Base-by-base conservation (phyloP, 2,113 vertebrate species). In the Rallus limicola region DNA sequence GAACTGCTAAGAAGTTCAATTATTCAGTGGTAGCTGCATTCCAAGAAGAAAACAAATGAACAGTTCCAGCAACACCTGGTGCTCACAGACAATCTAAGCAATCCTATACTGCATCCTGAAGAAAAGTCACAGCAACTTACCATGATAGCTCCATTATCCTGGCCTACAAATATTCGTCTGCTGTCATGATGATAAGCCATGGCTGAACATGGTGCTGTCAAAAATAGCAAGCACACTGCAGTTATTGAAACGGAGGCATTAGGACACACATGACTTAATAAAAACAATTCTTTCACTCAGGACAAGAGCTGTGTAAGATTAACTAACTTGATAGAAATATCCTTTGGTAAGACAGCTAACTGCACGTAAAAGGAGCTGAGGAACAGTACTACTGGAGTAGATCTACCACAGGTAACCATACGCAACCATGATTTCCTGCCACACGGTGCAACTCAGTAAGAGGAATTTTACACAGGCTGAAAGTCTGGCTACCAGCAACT, bases 181-280 rank as follows among this genome's bases (percentile, higher is more conserved):
- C 99, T 99, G 56, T 99, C 99, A 12, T 99, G 99, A 96, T 99
- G 99, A 94, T 99, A 99, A 13, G 98, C 98, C 99, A 99, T 98
- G 63, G 99, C 97, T 26, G 99, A 99, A 97, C 99, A 99, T 0
- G 99, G 99, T 14, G 99, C 99, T 99, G 95, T 16, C 60, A 58
- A 87, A 84, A 96, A 90, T 46, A 52, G 88, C 58, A 95, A 91
- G 29, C 16, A 92, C 12, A 6, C 79, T 50, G 75, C 34, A 82
- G 16, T 65, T 60, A 82, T 3, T 92, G 69, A 89, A 91, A 92
- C 0, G 63, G 28, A 84, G 10, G 31, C 46, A 70, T 53, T 74
- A 84, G 55, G 59, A 82, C 33, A 44, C 34, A 65, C 5, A 38
- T 10, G 23, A 88, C 48, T 70, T 4, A 75, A 5, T 6, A 55